Conservation (phyloP, 2,797 vertebrate species). For the Gephyroberyx darwinii region DNA sequence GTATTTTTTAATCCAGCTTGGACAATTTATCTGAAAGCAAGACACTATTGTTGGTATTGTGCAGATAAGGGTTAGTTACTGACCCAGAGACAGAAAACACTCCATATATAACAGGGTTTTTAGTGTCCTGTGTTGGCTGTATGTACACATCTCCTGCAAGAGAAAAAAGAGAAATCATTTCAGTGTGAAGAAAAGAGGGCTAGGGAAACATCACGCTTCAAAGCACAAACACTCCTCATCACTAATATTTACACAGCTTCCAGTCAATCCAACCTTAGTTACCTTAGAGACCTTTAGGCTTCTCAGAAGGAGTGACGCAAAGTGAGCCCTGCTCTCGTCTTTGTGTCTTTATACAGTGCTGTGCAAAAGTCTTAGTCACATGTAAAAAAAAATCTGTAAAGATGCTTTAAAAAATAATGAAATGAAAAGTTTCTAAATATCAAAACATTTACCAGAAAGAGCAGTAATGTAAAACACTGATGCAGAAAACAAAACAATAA, state of each 20-base stretch:
- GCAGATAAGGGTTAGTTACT: constrained; percentile 58
- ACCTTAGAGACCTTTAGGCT: constrained; percentile 35
- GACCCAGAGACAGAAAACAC: constrained; percentile 97
- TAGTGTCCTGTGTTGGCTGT: constrained; percentile 95
- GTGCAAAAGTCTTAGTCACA: too few relatives aligned
- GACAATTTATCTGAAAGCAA: background rate
- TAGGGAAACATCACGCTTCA: constrained; percentile 43
- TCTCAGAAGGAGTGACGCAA: constrained; percentile 20
- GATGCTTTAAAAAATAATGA: too few relatives aligned
- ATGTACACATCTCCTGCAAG: constrained; percentile 95
- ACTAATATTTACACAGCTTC: constrained; percentile 68
- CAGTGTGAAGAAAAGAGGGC: constrained; percentile 27
- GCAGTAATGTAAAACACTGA: too few relatives aligned
- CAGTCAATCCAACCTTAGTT: constrained; percentile 34
- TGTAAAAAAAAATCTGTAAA: too few relatives aligned
- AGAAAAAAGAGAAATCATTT: constrained; percentile 52
- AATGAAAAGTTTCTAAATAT: too few relatives aligned
- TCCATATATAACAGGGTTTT: constrained; percentile 96
- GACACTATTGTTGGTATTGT: too few relatives aligned
- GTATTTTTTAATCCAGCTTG: background rate
- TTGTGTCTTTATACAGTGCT: background rate
- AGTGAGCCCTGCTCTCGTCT: too few relatives aligned
- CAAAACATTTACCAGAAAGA: too few relatives aligned
- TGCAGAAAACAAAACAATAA: too few relatives aligned
- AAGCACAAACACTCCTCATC: constrained; percentile 41